These are phyloP conservation scores for Vombatus ursinus DNA, from an alignment of 2,113 vertebrate species.

Conservation along the genomic window DNA sequence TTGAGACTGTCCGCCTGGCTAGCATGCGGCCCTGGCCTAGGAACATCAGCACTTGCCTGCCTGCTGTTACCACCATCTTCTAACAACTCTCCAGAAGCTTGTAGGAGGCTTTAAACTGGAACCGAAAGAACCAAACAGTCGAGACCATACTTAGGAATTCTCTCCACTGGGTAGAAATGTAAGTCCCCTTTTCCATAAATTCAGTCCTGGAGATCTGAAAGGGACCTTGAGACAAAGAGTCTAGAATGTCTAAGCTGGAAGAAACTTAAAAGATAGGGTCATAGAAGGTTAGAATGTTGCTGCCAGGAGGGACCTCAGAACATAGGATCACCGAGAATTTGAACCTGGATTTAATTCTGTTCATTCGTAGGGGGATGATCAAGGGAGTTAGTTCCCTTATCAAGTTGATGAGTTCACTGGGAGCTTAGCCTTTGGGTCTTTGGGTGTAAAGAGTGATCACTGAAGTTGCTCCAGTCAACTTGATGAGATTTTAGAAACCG, in stretches of 20 bases:
- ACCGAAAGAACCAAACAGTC: background rate
- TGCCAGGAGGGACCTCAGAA: too few species aligned
- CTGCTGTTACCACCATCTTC: background rate
- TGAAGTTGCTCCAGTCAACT: background rate
- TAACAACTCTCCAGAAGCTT: background rate
- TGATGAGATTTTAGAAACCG: background rate
- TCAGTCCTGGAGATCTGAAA: background rate
- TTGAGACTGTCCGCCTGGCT: rapidly evolving
- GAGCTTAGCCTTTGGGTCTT: background rate
- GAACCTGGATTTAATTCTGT: background rate
- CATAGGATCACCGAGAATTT: background rate
- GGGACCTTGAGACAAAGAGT: background rate
- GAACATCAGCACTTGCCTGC: background rate
- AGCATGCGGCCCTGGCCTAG: background rate
- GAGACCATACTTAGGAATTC: background rate
- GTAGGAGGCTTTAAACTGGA: background rate
- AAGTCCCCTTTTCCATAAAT: background rate
- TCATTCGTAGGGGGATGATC: background rate
- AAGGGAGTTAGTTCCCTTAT: background rate
- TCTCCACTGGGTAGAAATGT: background rate
- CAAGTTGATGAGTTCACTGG: background rate
- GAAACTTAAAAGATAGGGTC: background rate
- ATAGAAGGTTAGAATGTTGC: background rate
- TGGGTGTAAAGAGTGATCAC: background rate
- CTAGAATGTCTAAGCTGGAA: background rate